Percentiles rank a stretch among this genome's conserved stretches.
phyloP scores from a whole-genome alignment of 2,797 vertebrate species.

The Neolamprologus multifasciatus region DNA sequence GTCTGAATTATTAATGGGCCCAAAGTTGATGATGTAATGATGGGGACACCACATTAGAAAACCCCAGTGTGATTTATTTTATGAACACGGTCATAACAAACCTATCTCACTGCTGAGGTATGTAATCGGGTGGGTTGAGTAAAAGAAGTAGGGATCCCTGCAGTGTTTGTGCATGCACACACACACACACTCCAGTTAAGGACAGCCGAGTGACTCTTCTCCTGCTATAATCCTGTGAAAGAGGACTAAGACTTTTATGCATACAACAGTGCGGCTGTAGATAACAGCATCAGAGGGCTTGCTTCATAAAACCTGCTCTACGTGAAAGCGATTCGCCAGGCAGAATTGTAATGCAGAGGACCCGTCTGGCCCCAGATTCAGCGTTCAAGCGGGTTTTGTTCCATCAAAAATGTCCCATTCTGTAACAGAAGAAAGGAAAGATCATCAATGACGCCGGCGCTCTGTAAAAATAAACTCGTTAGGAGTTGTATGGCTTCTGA shows the following conservation, averaged over 20 bases:
- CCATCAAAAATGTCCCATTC: not conserved
- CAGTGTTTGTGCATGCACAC: not conserved
- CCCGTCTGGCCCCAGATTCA: not conserved
- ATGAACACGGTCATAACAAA: not conserved
- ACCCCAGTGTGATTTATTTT: fast-evolving
- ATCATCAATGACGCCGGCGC: not conserved
- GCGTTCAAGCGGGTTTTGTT: constrained; percentile 1
- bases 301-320: constrained; percentile 2
- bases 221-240: not conserved
- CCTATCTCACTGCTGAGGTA: not conserved
- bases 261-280: not conserved
- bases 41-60: not conserved
- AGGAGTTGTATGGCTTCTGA: constrained; percentile 2
- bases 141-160: not conserved
- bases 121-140: not conserved
- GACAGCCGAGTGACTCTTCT: not conserved
- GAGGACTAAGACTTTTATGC: not conserved
- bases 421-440: constrained; percentile 11
- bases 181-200: not conserved
- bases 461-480: constrained; percentile 19
- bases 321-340: not conserved
- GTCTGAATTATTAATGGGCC: not conserved
- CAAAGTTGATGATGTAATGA: not conserved
- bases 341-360: constrained; percentile 8
- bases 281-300: constrained; percentile 34